Percentiles rank a stretch among this genome's conserved stretches.
Evolutionary conservation across 2,888 invertebrate species (phyloP).

Genomic region (Didymodactylos carnosus): DNA sequence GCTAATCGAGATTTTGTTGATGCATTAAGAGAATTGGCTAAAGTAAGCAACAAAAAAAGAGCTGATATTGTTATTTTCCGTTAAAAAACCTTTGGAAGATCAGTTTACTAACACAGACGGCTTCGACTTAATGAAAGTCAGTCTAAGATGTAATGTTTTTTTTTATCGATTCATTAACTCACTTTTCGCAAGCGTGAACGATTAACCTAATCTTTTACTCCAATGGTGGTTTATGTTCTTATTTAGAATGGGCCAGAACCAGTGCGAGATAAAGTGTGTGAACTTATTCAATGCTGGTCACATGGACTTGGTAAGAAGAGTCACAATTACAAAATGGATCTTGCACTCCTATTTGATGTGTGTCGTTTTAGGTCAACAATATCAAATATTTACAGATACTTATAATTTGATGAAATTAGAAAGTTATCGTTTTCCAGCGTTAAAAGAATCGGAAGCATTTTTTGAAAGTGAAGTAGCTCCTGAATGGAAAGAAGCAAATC

Average conservation of each 20-base stretch:
- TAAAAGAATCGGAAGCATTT: constrained; percentile 95
- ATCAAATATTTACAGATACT: constrained; percentile 72
- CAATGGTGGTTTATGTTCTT: background rate
- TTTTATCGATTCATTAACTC: too few relatives aligned
- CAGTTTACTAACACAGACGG: too few relatives aligned
- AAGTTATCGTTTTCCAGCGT: constrained; percentile 34
- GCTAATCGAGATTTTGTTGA: constrained; percentile 80
- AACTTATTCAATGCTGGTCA: constrained; percentile 89
- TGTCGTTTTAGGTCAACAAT: constrained; percentile 45
- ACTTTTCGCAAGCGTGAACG: too few relatives aligned
- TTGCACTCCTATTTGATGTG: too few relatives aligned
- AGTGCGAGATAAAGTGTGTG: constrained; percentile 54
- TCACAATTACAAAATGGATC: too few relatives aligned
- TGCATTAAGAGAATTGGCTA: constrained; percentile 64
- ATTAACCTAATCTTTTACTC: too few relatives aligned
- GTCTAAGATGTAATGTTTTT: too few relatives aligned
- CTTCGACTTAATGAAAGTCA: too few relatives aligned
- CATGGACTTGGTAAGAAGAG: constrained; percentile 86
- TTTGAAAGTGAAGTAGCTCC: constrained; percentile 81
- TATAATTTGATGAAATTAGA: constrained; percentile 80
- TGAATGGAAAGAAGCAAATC: constrained; percentile 66
- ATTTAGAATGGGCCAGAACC: constrained; percentile 21
- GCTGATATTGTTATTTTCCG: too few relatives aligned
- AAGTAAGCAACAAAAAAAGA: constrained; percentile 41
- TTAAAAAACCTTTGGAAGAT: background rate